Percentiles rank a stretch among this genome's conserved stretches.
These are phyloP conservation scores for Microtus pennsylvanicus DNA, from an alignment of 2,113 vertebrate genomes.

Conservation along the genomic window DNA sequence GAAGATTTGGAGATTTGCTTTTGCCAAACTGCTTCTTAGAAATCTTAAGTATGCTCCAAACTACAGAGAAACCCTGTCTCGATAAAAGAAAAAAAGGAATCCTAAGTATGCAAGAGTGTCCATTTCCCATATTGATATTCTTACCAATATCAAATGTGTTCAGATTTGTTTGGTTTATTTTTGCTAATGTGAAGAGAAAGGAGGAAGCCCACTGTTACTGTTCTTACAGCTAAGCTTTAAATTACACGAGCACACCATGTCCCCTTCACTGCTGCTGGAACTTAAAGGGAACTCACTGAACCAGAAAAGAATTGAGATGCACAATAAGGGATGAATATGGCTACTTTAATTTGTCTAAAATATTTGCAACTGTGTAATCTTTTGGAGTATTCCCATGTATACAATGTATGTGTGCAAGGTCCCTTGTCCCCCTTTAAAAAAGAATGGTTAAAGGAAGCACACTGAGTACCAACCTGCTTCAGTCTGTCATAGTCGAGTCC, in stretches of 20 bases:
- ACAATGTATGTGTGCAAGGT: fast-evolving
- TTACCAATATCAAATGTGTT: background rate
- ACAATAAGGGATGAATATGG: fast-evolving
- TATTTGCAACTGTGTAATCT: no score
- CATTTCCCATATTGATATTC: background rate
- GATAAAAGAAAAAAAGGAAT: background rate
- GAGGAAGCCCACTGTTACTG: background rate
- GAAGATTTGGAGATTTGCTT: background rate
- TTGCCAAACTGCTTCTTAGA: conserved; percentile 3
- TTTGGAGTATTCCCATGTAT: background rate
- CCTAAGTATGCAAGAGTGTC: background rate
- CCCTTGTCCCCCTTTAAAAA: background rate
- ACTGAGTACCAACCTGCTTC: conserved; percentile 92
- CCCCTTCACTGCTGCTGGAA: no score
- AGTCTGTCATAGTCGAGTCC: conserved; percentile 96
- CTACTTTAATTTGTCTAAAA: background rate
- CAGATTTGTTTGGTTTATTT: background rate
- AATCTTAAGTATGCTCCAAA: background rate
- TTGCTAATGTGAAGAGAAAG: background rate
- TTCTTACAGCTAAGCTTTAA: background rate
- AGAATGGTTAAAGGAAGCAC: background rate
- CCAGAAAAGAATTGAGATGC: background rate
- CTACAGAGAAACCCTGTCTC: no score
- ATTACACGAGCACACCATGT: no score
- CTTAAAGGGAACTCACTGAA: background rate